Evolutionary conservation across 2,113 vertebrate genomes (phyloP).

Genomic region (Columba livia): DNA sequence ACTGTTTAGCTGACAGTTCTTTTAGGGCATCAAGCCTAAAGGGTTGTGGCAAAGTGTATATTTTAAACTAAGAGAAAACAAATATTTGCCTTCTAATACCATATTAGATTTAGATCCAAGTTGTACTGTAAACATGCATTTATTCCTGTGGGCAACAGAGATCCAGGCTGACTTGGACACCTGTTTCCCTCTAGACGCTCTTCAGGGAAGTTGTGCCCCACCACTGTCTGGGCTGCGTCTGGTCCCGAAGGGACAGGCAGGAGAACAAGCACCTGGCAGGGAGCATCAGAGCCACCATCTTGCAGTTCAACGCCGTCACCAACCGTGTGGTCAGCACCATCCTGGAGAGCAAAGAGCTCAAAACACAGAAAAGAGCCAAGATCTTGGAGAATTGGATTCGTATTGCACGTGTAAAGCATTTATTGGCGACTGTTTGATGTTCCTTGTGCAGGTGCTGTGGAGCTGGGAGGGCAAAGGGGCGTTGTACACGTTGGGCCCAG

Average conservation of each 20-base stretch:
- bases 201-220: slow-evolving; percentile 94
- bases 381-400: slow-evolving; percentile 95
- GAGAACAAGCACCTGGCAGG: slow-evolving; percentile 88
- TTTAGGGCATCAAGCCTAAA: neutral
- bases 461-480: neutral
- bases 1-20: neutral
- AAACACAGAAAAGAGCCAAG: slow-evolving; percentile 86
- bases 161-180: neutral
- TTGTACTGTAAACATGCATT: neutral
- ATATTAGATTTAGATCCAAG: neutral
- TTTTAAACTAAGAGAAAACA: neutral
- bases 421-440: neutral
- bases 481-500: neutral
- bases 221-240: slow-evolving; percentile 93
- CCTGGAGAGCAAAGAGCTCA: slow-evolving; percentile 79
- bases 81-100: neutral
- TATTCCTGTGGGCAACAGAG: neutral
- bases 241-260: slow-evolving; percentile 92
- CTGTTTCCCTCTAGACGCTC: slow-evolving; percentile 78
- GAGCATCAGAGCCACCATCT: slow-evolving; percentile 91
- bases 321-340: slow-evolving; percentile 90
- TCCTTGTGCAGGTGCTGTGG: neutral
- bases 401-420: slow-evolving; percentile 84
- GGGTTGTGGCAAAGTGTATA: neutral
- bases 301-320: slow-evolving; percentile 91